phyloP scores from a whole-genome alignment of 2,113 vertebrate species.

The Taurulus bubalis region DNA sequence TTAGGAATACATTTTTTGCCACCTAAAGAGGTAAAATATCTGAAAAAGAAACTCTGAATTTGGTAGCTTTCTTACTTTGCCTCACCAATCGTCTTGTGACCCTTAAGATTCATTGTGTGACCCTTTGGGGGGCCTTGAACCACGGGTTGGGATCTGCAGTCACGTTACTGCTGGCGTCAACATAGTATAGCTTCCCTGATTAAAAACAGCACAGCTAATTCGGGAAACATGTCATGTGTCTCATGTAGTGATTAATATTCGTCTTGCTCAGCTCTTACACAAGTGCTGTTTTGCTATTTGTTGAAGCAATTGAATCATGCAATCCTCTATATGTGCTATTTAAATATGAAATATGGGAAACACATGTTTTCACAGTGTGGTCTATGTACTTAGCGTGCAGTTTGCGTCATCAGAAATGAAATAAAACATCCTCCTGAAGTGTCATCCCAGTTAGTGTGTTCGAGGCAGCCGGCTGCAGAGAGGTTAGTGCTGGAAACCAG shows the following conservation, averaged over 20 bases:
- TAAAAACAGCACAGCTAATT: not conserved
- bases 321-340: not conserved
- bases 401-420: not conserved
- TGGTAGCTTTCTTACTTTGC: not conserved
- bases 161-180: not conserved
- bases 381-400: no score
- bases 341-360: not conserved
- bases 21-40: not conserved
- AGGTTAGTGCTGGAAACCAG: slow-evolving; percentile 18
- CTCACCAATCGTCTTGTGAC: not conserved
- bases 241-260: not conserved
- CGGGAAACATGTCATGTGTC: not conserved
- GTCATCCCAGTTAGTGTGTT: not conserved
- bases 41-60: not conserved
- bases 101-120: not conserved
- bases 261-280: not conserved
- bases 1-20: no score
- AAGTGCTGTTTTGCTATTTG: not conserved
- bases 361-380: no score
- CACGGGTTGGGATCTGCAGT: not conserved
- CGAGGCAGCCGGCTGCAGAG: not conserved
- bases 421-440: not conserved
- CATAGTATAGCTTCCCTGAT: not conserved
- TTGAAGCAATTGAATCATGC: not conserved
- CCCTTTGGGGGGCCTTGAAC: not conserved